Conservation (phyloP, 2,113 vertebrate species). For the Gulo gulo region DNA sequence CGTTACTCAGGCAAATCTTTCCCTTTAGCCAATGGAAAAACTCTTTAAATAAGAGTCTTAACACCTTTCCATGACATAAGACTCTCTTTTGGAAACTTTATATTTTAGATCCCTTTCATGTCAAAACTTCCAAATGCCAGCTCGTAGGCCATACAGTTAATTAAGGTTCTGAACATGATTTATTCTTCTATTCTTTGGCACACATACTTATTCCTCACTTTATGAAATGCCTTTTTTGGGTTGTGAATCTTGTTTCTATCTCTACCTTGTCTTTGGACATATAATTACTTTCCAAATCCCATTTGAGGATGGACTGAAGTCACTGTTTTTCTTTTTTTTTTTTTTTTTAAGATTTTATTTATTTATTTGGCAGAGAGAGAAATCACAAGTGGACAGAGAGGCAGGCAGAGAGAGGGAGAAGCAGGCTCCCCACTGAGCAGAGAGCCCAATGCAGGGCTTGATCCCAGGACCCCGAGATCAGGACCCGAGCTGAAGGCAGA, state of each 20-base stretch:
- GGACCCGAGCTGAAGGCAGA: too few species aligned
- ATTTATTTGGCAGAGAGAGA: too few species aligned
- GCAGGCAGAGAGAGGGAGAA: too few species aligned
- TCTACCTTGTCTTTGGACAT: neutral
- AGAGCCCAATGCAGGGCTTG: too few species aligned
- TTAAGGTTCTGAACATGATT: neutral
- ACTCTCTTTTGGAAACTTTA: conserved; percentile 45
- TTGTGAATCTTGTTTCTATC: neutral
- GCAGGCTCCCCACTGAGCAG: too few species aligned
- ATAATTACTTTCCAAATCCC: neutral
- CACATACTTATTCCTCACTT: neutral
- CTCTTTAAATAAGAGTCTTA: conserved; percentile 48
- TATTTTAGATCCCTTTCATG: neutral
- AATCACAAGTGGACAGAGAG: too few species aligned
- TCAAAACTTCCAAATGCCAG: neutral
- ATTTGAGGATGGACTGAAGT: neutral
- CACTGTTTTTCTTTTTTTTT: neutral
- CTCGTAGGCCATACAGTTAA: neutral
- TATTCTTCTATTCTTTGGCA: neutral
- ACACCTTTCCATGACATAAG: conserved; percentile 61
- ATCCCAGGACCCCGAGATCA: too few species aligned
- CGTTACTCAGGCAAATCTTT: conserved; percentile 44
- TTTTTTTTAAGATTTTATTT: too few species aligned
- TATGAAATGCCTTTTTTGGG: neutral
- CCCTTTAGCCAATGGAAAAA: conserved; percentile 59